These are phyloP conservation scores for Ciona savignyi DNA, from an alignment of 23 tunicate genomes.

Conservation along the genomic window DNA sequence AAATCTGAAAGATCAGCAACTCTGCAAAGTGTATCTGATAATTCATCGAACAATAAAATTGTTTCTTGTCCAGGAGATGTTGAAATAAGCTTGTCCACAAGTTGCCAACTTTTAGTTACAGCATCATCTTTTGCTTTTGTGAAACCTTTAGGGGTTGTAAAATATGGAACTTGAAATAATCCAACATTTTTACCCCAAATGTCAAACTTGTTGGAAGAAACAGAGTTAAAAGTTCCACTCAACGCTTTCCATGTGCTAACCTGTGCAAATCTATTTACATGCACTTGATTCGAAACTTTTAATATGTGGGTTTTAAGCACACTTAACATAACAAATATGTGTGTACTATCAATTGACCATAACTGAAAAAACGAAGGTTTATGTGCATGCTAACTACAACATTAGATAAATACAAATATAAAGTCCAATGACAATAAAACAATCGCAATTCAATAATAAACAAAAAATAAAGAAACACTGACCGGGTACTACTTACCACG, in stretches of 20 bases:
- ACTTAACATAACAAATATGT: neutral
- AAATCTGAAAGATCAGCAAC: conserved; percentile 92
- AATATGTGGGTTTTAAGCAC: neutral
- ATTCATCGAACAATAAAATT: conserved; percentile 63
- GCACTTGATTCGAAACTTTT: neutral
- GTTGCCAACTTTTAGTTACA: conserved; percentile 41
- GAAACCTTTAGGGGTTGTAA: conserved; percentile 65
- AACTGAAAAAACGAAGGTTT: too few relatives aligned
- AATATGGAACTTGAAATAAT: conserved; percentile 49
- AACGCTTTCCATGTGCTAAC: conserved; percentile 1
- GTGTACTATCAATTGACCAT: too few relatives aligned
- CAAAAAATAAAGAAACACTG: too few relatives aligned
- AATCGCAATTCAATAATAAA: too few relatives aligned
- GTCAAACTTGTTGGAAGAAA: conserved; percentile 47
- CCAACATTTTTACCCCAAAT: conserved; percentile 73
- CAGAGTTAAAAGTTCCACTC: conserved; percentile 36
- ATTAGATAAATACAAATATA: too few relatives aligned
- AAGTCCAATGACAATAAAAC: too few relatives aligned
- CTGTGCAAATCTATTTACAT: neutral
- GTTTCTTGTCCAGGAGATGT: conserved; percentile 77
- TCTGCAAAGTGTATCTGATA: conserved; percentile 67
- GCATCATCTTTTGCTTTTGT: conserved; percentile 58
- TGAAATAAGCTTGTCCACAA: conserved; percentile 45
- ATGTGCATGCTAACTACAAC: too few relatives aligned
- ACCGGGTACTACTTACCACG: too few relatives aligned